A percentile compares a stretch with the other conserved stretches of the same genome.
Conservation (phyloP, 2,888 invertebrate species). For the Pristionchus entomophagus region DNA sequence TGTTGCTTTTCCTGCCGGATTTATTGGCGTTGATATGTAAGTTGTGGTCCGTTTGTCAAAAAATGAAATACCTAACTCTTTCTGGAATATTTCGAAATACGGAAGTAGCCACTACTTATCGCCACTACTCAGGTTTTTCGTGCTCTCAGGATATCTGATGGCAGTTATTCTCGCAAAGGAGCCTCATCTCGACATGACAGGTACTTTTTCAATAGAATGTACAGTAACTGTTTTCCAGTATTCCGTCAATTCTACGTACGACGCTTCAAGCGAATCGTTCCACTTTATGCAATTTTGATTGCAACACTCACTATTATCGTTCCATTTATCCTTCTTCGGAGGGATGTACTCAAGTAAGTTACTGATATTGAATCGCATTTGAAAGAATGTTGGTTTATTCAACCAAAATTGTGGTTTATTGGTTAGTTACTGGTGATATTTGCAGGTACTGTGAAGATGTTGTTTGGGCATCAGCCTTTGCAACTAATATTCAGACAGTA, state of each 20-base stretch:
- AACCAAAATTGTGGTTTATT: too few relatives aligned
- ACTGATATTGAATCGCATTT: too few relatives aligned
- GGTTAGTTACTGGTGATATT: background rate
- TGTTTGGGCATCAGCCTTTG: background rate
- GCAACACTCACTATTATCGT: background rate
- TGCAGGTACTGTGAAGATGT: background rate
- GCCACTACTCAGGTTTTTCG: background rate
- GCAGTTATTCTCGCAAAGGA: background rate
- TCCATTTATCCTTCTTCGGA: background rate
- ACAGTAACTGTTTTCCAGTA: background rate
- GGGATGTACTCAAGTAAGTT: background rate
- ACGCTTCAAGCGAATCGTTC: constrained; percentile 31
- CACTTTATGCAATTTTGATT: background rate
- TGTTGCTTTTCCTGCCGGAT: too few relatives aligned
- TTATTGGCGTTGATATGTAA: too few relatives aligned
- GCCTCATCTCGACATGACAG: background rate
- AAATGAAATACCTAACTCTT: too few relatives aligned
- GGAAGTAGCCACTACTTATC: too few relatives aligned
- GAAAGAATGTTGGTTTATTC: too few relatives aligned
- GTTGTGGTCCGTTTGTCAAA: too few relatives aligned
- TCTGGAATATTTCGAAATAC: too few relatives aligned
- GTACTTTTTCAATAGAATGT: background rate
- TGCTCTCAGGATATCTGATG: background rate
- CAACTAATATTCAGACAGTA: background rate
- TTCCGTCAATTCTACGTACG: background rate